These are phyloP conservation scores for Stomatorhinus ivindoensis DNA, from an alignment of 2,113 vertebrate genomes.

Conservation along the genomic window DNA sequence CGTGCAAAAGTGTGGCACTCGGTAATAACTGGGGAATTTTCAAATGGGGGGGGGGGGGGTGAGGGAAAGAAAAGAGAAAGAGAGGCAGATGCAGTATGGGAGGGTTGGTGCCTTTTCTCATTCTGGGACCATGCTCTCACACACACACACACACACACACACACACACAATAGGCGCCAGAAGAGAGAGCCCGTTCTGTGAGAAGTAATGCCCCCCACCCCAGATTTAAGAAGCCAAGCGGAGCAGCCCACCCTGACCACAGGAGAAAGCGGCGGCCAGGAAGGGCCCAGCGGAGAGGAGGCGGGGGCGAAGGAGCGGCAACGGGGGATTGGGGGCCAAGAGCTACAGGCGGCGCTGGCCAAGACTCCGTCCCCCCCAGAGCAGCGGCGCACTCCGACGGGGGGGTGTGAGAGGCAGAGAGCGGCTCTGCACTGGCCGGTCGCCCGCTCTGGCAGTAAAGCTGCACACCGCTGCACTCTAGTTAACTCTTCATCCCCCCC, in stretches of 20 bases:
- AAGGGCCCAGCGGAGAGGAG: constrained; percentile 9
- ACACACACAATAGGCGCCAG: background rate
- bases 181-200: background rate
- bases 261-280: constrained; percentile 29
- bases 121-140: background rate
- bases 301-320: constrained; percentile 15
- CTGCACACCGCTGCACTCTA: constrained; percentile 66
- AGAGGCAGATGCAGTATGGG: background rate
- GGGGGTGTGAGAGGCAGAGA: constrained; percentile 51
- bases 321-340: constrained; percentile 39
- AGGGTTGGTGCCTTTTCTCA: background rate
- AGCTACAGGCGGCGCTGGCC: constrained; percentile 36
- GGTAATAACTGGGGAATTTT: background rate
- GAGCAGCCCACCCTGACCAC: constrained; percentile 20
- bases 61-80: background rate
- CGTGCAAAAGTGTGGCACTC: background rate
- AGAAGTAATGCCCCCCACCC: background rate
- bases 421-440: constrained; percentile 72
- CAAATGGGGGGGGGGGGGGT: background rate
- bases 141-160: background rate
- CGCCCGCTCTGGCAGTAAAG: constrained; percentile 72
- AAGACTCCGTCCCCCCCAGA: constrained; percentile 31
- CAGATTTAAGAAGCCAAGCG: constrained; percentile 1
- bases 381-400: constrained; percentile 48
- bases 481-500: constrained; percentile 71